These are phyloP conservation scores for Drosophila mayaguana DNA, from an alignment of 2,888 invertebrate genomes.

Conservation along the genomic window DNA sequence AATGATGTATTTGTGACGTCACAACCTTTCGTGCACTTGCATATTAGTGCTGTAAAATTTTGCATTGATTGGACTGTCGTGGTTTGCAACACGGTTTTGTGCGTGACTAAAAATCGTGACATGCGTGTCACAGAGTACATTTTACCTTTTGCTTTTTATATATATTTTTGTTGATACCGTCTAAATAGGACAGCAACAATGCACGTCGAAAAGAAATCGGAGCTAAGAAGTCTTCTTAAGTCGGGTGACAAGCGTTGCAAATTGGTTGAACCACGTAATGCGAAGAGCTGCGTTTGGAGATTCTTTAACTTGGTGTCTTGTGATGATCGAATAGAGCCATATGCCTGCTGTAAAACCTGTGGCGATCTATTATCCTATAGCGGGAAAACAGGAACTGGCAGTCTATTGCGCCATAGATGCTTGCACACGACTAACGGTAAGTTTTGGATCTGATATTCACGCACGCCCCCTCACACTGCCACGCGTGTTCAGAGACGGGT, in stretches of 20 bases:
- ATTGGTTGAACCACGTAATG: constrained; percentile 67
- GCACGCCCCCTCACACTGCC: constrained; percentile 70
- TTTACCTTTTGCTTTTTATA: constrained; percentile 46
- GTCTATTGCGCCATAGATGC: constrained; percentile 66
- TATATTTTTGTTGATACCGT: constrained; percentile 36
- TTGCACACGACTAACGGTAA: constrained; percentile 73
- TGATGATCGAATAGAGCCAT: constrained; percentile 66
- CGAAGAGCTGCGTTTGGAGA: constrained; percentile 70
- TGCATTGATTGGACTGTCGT: constrained; percentile 19
- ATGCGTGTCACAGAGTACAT: constrained; percentile 64
- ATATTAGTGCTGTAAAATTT: constrained; percentile 33
- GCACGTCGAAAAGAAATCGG: constrained; percentile 71
- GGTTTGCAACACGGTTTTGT: constrained; percentile 68
- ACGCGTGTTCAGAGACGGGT: constrained; percentile 62
- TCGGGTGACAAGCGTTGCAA: constrained; percentile 70
- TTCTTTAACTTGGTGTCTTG: constrained; percentile 70
- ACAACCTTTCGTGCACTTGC: not conserved
- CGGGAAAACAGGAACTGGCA: constrained; percentile 69
- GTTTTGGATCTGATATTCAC: constrained; percentile 65
- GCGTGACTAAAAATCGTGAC: constrained; percentile 75
- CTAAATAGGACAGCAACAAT: constrained; percentile 36
- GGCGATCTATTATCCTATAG: constrained; percentile 69
- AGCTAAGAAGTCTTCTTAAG: constrained; percentile 58
- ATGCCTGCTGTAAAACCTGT: constrained; percentile 70
- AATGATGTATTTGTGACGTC: constrained; percentile 23